Percentiles rank a stretch among this genome's conserved stretches.
Conservation (phyloP, 2,113 vertebrate species). For the Psittacula cyanocephala region DNA sequence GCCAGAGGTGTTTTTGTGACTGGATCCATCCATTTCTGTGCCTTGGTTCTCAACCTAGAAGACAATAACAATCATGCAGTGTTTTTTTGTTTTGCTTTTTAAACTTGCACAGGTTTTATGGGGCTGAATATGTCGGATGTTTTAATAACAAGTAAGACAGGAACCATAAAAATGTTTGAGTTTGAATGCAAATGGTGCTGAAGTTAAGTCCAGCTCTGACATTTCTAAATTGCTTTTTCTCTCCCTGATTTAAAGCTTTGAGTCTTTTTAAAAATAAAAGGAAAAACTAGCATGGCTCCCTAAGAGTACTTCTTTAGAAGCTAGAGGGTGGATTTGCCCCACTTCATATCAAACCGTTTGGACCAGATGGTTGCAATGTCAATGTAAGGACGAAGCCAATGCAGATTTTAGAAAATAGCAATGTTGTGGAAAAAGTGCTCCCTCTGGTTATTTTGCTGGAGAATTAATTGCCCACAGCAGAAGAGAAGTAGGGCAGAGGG, state of each 20-base stretch:
- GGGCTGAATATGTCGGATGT: not conserved
- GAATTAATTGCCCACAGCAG: conserved; percentile 36
- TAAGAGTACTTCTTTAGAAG: conserved; percentile 20
- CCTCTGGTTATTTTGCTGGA: conserved; percentile 54
- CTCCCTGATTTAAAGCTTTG: not conserved
- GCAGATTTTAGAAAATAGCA: conserved; percentile 46
- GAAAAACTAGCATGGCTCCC: not conserved
- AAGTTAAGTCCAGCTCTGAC: not conserved
- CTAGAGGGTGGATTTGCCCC: conserved; percentile 56
- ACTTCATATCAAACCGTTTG: conserved; percentile 4
- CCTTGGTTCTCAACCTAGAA: not conserved
- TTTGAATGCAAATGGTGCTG: not conserved
- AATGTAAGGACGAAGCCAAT: conserved; percentile 57
- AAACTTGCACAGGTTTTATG: not conserved
- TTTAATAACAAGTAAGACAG: not conserved
- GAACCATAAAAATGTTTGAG: not conserved
- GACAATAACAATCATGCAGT: not conserved
- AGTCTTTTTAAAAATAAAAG: not conserved
- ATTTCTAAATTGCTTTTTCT: not conserved
- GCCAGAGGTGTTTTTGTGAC: not conserved
- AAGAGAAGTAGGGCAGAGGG: conserved; percentile 55
- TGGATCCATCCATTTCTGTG: not conserved
- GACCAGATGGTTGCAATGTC: conserved; percentile 69
- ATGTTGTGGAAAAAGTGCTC: conserved; percentile 57
- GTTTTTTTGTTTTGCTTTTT: not conserved